phyloP scores from a whole-genome alignment of 2,888 invertebrate species.

The Crematogaster levior region DNA sequence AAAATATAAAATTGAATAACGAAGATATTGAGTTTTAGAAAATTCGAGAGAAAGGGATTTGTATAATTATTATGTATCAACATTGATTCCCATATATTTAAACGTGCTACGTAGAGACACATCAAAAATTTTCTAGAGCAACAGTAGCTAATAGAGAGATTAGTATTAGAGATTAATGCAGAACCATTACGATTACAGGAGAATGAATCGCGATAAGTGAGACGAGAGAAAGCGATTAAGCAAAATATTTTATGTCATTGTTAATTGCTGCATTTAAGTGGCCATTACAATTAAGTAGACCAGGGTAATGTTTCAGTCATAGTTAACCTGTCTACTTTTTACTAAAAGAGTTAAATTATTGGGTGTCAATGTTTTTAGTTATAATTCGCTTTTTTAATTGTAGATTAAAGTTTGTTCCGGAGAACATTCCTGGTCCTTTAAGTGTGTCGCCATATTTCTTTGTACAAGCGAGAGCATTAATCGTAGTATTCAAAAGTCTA shows the following conservation, averaged over 20 bases:
- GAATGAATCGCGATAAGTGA: slow-evolving; percentile 51
- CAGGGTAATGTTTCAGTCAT: slow-evolving; percentile 31
- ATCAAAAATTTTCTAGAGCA: slow-evolving; percentile 39
- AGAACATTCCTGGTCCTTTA: slow-evolving; percentile 54
- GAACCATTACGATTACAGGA: slow-evolving; percentile 33
- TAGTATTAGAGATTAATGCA: slow-evolving; percentile 29
- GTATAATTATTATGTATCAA: neutral
- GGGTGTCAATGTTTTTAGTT: slow-evolving; percentile 28
- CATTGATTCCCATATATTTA: slow-evolving; percentile 40
- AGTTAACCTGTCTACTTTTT: slow-evolving; percentile 26
- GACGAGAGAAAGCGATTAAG: slow-evolving; percentile 54
- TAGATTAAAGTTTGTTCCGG: slow-evolving; percentile 46
- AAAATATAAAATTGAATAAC: neutral
- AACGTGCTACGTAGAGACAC: slow-evolving; percentile 29
- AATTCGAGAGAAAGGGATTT: neutral
- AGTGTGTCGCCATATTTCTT: slow-evolving; percentile 38
- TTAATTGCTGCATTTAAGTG: slow-evolving; percentile 41
- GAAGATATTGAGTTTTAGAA: neutral
- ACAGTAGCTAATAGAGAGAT: slow-evolving; percentile 35
- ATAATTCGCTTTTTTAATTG: slow-evolving; percentile 26
- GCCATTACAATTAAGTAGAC: slow-evolving; percentile 45
- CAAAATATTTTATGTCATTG: slow-evolving; percentile 47
- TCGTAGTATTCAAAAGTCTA: neutral
- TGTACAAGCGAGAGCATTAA: slow-evolving; percentile 34
- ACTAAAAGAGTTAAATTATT: slow-evolving; percentile 32